These are phyloP conservation scores for Sebastes nivosus DNA, from an alignment of 2,797 vertebrate species.

Conservation along the genomic window DNA sequence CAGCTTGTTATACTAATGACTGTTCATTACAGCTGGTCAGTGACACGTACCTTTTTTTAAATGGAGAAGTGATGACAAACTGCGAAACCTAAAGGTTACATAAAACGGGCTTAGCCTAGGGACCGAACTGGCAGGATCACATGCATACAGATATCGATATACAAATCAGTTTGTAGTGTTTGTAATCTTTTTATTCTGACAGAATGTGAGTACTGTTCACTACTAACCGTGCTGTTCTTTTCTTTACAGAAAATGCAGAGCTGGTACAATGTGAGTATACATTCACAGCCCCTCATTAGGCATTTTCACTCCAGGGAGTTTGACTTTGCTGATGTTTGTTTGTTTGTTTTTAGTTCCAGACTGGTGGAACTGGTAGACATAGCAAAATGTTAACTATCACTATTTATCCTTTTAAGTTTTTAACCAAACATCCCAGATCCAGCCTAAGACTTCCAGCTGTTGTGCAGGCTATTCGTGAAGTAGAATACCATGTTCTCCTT, in stretches of 20 bases:
- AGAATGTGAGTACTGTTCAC: not conserved
- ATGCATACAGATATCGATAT: not conserved
- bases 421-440: not conserved
- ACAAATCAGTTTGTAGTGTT: not conserved
- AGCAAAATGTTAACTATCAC: not conserved
- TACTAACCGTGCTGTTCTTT: conserved; percentile 46
- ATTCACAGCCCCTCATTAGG: conserved; percentile 1
- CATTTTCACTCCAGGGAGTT: conserved; percentile 3
- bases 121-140: not conserved
- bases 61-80: conserved; percentile 26
- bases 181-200: not conserved
- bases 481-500: not conserved
- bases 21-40: not conserved
- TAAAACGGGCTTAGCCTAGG: not conserved
- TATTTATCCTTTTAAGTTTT: not conserved
- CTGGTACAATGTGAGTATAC: conserved; percentile 94
- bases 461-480: not conserved
- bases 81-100: not conserved
- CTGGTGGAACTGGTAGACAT: not conserved
- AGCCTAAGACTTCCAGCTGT: not conserved
- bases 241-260: conserved; percentile 94
- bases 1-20: not conserved
- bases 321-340: conserved; percentile 21
- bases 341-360: not conserved
- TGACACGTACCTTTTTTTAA: not conserved